phyloP scores from a whole-genome alignment of 2,888 invertebrate genomes.

The Dryococelus australis region DNA sequence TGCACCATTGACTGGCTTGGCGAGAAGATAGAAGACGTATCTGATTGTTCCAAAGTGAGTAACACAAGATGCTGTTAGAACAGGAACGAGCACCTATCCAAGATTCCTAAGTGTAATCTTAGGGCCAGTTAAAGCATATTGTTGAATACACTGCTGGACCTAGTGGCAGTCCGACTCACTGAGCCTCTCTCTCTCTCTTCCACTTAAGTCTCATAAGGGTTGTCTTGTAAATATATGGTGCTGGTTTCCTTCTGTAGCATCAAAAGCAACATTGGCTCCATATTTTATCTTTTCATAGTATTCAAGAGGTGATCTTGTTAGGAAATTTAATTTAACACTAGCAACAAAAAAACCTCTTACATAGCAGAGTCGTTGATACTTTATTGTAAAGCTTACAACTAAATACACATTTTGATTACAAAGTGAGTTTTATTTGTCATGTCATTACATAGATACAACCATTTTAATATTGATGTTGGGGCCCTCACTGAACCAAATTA shows the following conservation, averaged over 20 bases:
- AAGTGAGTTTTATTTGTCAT: background rate
- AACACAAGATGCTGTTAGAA: slow-evolving; percentile 36
- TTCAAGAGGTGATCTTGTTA: no score
- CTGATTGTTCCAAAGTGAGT: slow-evolving; percentile 61
- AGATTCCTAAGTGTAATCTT: no score
- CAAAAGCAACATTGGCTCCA: no score
- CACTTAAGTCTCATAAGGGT: no score
- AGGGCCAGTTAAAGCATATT: no score
- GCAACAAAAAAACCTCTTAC: background rate
- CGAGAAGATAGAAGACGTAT: slow-evolving; percentile 61
- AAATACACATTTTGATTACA: background rate
- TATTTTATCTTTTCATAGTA: no score
- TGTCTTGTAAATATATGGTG: no score
- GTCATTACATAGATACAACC: background rate
- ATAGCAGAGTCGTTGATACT: background rate
- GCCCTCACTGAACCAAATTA: background rate
- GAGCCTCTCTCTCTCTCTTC: no score
- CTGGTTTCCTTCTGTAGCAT: no score
- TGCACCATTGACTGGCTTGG: slow-evolving; percentile 78
- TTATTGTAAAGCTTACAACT: background rate
- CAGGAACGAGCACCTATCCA: no score
- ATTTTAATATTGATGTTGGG: background rate
- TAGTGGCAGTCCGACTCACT: no score
- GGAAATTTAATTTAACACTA: background rate
- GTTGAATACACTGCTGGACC: no score